Evolutionary conservation across 2,113 vertebrate genomes (phyloP).

Genomic region (Microcebus jonahi): DNA sequence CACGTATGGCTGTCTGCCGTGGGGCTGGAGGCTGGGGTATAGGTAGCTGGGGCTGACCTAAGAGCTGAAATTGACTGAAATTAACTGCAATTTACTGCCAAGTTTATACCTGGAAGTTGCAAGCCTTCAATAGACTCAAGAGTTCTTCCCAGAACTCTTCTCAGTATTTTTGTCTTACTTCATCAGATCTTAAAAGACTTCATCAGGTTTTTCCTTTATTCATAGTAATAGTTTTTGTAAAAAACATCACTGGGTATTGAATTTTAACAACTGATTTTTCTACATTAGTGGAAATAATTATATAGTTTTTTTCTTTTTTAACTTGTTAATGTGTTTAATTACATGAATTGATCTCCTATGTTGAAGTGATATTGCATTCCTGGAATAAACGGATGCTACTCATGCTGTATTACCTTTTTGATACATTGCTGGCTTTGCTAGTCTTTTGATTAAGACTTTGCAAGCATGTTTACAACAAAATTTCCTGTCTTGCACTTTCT

Average conservation of each 20-base stretch:
- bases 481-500: not conserved
- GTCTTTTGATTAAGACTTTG: not conserved
- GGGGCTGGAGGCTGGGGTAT: not conserved
- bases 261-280: not conserved
- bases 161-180: not conserved
- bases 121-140: not conserved
- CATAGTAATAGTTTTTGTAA: not conserved
- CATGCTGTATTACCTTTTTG: not conserved
- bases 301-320: conserved; percentile 16
- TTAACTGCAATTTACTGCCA: not conserved
- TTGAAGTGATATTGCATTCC: conserved; percentile 40
- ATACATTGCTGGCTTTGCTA: not conserved
- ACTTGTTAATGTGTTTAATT: not conserved
- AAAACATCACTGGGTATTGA: not conserved
- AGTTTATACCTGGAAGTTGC: not conserved
- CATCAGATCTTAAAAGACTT: not conserved
- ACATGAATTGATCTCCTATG: not conserved
- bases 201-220: not conserved
- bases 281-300: not conserved
- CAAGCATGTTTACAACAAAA: not conserved
- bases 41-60: not conserved
- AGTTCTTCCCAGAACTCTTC: not conserved
- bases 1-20: not conserved
- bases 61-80: not conserved
- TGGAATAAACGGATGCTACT: not conserved